phyloP scores from a whole-genome alignment of 2,113 vertebrate species.

The Mastomys natalensis region DNA sequence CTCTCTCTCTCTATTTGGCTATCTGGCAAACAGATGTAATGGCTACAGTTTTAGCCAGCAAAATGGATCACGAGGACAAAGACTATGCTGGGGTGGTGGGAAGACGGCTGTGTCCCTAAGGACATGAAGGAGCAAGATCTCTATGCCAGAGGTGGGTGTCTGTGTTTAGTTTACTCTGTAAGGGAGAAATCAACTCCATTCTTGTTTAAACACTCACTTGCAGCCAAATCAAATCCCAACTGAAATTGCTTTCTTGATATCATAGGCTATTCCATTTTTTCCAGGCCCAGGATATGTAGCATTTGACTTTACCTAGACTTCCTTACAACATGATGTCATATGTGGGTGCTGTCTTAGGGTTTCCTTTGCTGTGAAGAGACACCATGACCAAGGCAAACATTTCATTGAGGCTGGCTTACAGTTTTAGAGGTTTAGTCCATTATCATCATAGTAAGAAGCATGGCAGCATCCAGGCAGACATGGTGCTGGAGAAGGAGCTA shows the following conservation, averaged over 20 bases:
- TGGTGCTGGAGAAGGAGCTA: too few species aligned
- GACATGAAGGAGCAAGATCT: not conserved
- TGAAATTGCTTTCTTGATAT: not conserved
- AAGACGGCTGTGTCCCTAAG: not conserved
- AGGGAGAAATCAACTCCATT: not conserved
- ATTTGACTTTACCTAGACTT: not conserved
- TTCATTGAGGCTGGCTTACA: too few species aligned
- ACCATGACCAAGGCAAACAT: too few species aligned
- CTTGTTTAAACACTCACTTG: not conserved
- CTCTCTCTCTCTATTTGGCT: not conserved
- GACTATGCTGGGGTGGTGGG: not conserved
- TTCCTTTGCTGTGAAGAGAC: too few species aligned
- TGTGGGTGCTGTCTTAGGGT: too few species aligned
- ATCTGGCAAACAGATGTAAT: not conserved
- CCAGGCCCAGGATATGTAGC: not conserved
- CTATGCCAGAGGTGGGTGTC: not conserved
- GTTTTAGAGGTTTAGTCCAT: too few species aligned
- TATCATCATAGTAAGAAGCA: too few species aligned
- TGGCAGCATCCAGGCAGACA: too few species aligned
- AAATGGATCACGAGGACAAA: not conserved
- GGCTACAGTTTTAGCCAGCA: not conserved
- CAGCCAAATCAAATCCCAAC: not conserved
- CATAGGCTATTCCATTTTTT: not conserved
- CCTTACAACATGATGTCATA: not conserved
- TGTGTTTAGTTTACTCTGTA: not conserved